Percentiles rank a stretch among this genome's conserved stretches.
Evolutionary conservation across 1,140 invertebrate species (phyloP).

Genomic region (Drosophila simulans): DNA sequence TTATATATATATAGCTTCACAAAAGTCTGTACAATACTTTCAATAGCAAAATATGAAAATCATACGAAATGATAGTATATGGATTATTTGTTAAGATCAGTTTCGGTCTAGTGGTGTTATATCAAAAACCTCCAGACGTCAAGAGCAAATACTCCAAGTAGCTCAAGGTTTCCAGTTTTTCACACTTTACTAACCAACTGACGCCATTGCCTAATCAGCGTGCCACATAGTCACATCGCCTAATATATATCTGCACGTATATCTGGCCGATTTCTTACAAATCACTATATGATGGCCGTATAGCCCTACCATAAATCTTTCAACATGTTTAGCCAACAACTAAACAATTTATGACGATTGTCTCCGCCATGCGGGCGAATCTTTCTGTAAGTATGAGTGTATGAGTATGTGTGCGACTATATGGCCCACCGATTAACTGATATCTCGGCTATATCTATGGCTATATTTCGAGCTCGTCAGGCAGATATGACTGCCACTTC

Average conservation of each 20-base stretch:
- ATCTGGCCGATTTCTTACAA: slow-evolving; percentile 76
- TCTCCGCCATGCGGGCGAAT: slow-evolving; percentile 18
- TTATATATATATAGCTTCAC: not conserved
- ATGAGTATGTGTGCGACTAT: slow-evolving; percentile 12
- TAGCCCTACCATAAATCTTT: slow-evolving; percentile 71
- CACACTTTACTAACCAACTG: slow-evolving; percentile 49
- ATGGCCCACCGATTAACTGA: slow-evolving; percentile 66
- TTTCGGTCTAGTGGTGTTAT: too few species aligned
- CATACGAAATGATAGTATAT: not conserved
- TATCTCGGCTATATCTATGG: slow-evolving; percentile 56
- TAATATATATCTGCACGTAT: slow-evolving; percentile 8
- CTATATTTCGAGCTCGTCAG: slow-evolving; percentile 50
- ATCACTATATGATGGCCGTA: slow-evolving; percentile 73
- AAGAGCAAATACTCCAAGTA: slow-evolving; percentile 53
- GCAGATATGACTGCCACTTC: slow-evolving; percentile 51
- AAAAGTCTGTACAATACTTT: too few species aligned
- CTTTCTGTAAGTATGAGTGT: not conserved
- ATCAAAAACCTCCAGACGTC: slow-evolving; percentile 13
- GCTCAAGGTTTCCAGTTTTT: slow-evolving; percentile 69
- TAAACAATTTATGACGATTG: slow-evolving; percentile 79
- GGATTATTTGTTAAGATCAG: not conserved
- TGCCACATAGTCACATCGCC: slow-evolving; percentile 7
- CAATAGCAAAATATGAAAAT: not conserved
- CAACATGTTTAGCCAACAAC: slow-evolving; percentile 81
- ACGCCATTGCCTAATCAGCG: slow-evolving; percentile 64